These are phyloP conservation scores for Anisognathus igniventris DNA, from an alignment of 2,797 vertebrate species.

Conservation along the genomic window DNA sequence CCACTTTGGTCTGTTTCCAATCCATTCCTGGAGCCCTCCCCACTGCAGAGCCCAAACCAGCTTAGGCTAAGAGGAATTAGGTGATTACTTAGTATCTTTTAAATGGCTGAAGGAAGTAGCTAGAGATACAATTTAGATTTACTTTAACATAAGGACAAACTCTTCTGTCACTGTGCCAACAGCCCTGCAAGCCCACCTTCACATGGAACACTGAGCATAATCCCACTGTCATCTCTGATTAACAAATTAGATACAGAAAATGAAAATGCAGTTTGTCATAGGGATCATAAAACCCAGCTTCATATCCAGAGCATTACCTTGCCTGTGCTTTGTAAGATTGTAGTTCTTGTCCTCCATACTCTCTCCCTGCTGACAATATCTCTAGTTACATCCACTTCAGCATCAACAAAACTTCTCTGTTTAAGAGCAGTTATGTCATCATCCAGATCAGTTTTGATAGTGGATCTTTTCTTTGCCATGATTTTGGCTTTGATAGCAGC, in stretches of 20 bases:
- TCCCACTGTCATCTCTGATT: not conserved
- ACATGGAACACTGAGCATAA: not conserved
- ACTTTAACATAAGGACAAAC: not conserved
- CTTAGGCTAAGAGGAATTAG: not conserved
- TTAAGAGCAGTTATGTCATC: constrained; percentile 94
- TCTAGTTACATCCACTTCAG: constrained; percentile 95
- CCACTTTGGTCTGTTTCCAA: not conserved
- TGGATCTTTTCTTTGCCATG: constrained; percentile 99
- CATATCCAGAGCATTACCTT: constrained; percentile 79
- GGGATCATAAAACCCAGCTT: not conserved
- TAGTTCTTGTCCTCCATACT: constrained; percentile 96
- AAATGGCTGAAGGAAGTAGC: not conserved
- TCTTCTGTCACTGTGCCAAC: not conserved
- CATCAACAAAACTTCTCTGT: constrained; percentile 97
- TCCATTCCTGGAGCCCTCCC: not conserved
- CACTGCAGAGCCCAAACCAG: rapidly evolving
- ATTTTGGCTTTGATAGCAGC: constrained; percentile 99
- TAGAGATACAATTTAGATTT: not conserved
- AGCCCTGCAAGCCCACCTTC: not conserved
- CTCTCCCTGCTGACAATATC: constrained; percentile 97
- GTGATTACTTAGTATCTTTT: not conserved
- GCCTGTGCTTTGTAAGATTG: constrained; percentile 97
- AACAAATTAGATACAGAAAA: not conserved
- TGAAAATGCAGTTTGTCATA: not conserved
- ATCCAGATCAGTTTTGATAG: constrained; percentile 97